Evolutionary conservation across 1,140 invertebrate species (phyloP).

Genomic region (Neelides sp.): DNA sequence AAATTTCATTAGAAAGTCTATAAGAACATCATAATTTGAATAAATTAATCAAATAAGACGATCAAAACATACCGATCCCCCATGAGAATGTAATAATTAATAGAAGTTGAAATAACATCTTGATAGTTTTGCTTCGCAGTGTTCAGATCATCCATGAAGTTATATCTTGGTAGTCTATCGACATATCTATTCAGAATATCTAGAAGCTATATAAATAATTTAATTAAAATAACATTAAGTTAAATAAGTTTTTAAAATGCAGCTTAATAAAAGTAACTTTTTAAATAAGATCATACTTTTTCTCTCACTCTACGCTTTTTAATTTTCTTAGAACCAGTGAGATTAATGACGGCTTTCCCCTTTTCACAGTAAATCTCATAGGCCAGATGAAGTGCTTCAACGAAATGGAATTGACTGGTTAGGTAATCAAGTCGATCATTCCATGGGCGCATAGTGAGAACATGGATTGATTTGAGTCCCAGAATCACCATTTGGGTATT

Average conservation of each 20-base stretch:
- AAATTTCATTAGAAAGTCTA: too few relatives aligned
- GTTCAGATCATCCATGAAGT: conserved; percentile 26
- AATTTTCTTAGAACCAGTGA: conserved; percentile 44
- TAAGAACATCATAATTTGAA: conserved; percentile 10
- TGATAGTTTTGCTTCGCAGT: conserved; percentile 32
- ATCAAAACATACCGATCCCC: conserved; percentile 33
- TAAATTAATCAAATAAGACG: conserved; percentile 9
- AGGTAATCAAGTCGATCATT: conserved; percentile 59
- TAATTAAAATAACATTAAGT: not conserved
- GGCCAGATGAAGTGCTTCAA: conserved; percentile 51
- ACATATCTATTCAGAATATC: conserved; percentile 44
- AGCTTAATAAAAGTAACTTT: not conserved
- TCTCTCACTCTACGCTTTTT: conserved; percentile 47
- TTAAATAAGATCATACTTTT: conserved; percentile 39
- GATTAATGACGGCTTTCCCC: conserved; percentile 51
- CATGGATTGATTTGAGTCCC: conserved; percentile 66
- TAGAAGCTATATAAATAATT: conserved; percentile 38
- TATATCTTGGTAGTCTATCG: conserved; percentile 33
- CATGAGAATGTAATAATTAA: conserved; percentile 39
- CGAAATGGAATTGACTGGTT: conserved; percentile 48
- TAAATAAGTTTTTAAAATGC: not conserved
- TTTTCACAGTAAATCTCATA: conserved; percentile 55
- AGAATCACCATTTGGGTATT: conserved; percentile 70
- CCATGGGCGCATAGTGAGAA: conserved; percentile 69
- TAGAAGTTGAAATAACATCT: conserved; percentile 38